Evolutionary conservation across 2,113 vertebrate genomes (phyloP).

Genomic region (Rhadina sibilatrix): DNA sequence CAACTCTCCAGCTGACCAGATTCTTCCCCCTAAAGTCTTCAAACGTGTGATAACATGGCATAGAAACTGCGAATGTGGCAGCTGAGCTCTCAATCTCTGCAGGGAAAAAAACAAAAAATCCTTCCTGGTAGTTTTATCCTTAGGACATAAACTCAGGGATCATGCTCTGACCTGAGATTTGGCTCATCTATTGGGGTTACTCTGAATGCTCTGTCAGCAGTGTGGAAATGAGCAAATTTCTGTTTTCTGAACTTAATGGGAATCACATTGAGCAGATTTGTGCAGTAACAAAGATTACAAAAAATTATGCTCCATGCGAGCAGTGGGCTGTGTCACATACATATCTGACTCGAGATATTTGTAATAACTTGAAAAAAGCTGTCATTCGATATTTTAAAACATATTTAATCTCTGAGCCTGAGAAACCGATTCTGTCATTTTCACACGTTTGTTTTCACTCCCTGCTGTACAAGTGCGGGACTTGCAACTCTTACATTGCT

Average conservation of each 20-base stretch:
- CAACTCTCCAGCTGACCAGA: background rate
- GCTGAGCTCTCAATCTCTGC: background rate
- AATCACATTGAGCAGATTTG: background rate
- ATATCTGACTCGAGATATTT: background rate
- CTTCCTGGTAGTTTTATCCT: background rate
- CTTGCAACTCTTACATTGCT: background rate
- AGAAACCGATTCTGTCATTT: background rate
- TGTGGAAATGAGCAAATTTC: background rate
- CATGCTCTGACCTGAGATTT: background rate
- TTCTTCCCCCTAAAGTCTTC: background rate
- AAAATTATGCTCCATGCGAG: background rate
- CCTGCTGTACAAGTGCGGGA: background rate
- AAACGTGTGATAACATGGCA: background rate
- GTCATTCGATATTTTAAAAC: background rate
- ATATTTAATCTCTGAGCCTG: background rate
- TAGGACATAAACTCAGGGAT: background rate
- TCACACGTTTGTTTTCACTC: background rate
- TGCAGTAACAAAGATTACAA: background rate
- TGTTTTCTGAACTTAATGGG: background rate
- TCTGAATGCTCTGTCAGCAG: background rate
- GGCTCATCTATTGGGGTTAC: background rate
- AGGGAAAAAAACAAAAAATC: background rate
- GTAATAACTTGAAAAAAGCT: slow-evolving; percentile 1
- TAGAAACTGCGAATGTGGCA: background rate
- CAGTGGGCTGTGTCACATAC: background rate